A percentile compares a stretch with the other conserved stretches of the same genome.
These are phyloP conservation scores for Heliconius melpomene DNA, from an alignment of 1,140 invertebrate species.

Conservation along the genomic window DNA sequence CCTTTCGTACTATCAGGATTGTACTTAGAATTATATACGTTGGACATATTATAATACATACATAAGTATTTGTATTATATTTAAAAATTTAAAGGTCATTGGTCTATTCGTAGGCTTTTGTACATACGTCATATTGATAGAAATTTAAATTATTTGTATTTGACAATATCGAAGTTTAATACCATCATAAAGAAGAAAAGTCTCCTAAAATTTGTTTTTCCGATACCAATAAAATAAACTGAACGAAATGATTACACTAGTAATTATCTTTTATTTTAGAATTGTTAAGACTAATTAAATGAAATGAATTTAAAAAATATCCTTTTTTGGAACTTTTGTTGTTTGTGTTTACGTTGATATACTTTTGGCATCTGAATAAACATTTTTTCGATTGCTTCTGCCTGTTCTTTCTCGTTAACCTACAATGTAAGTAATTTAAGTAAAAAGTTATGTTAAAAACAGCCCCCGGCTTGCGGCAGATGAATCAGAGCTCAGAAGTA, in stretches of 20 bases:
- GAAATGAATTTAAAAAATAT: no score
- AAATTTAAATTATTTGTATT: no score
- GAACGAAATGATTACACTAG: no score
- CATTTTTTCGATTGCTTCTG: no score
- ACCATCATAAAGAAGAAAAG: no score
- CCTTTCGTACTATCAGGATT: slow-evolving; percentile 53
- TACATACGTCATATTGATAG: not conserved
- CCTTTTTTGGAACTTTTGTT: no score
- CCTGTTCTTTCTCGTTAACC: no score
- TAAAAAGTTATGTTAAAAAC: slow-evolving; percentile 7
- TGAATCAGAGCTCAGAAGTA: slow-evolving; percentile 27
- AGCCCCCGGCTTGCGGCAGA: slow-evolving; percentile 10
- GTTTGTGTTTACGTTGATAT: no score
- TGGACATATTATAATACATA: slow-evolving; percentile 30
- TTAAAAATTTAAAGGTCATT: slow-evolving; percentile 41
- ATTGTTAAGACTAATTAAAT: no score
- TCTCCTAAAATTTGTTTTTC: not conserved
- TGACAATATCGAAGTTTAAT: no score
- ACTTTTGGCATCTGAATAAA: no score
- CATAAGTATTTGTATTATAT: slow-evolving; percentile 39
- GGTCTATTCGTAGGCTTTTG: slow-evolving; percentile 21
- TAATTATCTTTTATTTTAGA: no score
- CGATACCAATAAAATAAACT: not conserved
- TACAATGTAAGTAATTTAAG: slow-evolving; percentile 3
- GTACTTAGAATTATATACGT: slow-evolving; percentile 45